Conservation (phyloP, 2,888 invertebrate species). For the Pterostichus niger region DNA sequence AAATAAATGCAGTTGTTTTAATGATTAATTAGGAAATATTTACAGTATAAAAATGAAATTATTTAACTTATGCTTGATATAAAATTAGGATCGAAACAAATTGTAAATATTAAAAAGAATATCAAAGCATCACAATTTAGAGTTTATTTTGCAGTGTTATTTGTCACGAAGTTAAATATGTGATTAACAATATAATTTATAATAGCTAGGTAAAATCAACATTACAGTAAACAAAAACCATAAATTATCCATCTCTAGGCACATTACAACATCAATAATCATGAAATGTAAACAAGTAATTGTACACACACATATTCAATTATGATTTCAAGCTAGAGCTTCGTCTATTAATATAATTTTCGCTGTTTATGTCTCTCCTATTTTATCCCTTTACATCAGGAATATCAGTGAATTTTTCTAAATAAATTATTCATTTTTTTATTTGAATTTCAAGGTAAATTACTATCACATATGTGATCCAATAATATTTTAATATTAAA, state of each 20-base stretch:
- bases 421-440: background rate
- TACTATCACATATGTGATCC: background rate
- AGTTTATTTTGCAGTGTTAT: too few relatives aligned
- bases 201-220: background rate
- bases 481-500: too few relatives aligned
- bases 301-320: constrained; percentile 36
- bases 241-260: background rate
- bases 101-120: too few relatives aligned
- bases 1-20: too few relatives aligned
- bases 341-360: constrained; percentile 10
- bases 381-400: background rate
- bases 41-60: too few relatives aligned
- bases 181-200: background rate
- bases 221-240: background rate
- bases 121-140: too few relatives aligned
- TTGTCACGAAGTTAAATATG: background rate
- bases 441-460: background rate
- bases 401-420: background rate
- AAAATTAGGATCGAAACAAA: too few relatives aligned
- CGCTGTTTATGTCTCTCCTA: background rate
- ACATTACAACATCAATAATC: constrained; percentile 35
- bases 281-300: constrained; percentile 37
- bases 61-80: too few relatives aligned
- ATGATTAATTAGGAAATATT: too few relatives aligned
- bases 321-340: constrained; percentile 14